These are phyloP conservation scores for Crotalus helleri DNA, from an alignment of 2,113 vertebrate genomes.

Conservation along the genomic window DNA sequence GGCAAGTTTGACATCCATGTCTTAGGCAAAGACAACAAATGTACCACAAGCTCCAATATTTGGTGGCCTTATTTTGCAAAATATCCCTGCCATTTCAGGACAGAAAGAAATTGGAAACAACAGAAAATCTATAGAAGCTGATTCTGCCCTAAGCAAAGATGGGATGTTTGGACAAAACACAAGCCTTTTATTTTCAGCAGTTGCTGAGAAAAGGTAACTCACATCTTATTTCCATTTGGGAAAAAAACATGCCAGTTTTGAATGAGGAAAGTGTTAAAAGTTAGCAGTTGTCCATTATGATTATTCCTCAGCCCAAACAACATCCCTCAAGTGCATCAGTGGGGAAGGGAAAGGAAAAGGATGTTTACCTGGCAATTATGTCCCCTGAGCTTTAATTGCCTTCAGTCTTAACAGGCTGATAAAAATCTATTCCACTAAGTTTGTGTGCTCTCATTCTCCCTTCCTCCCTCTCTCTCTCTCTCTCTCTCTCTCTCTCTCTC, in stretches of 20 bases:
- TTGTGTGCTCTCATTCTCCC: background rate
- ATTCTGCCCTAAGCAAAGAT: background rate
- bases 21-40: background rate
- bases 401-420: constrained; percentile 19
- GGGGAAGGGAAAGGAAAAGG: constrained; percentile 29
- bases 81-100: background rate
- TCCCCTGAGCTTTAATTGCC: constrained; percentile 35
- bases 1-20: no score
- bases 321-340: constrained; percentile 9
- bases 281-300: background rate
- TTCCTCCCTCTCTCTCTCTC: background rate
- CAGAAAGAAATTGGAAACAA: background rate
- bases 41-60: background rate
- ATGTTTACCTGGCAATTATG: constrained; percentile 21
- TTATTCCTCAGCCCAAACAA: background rate
- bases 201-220: background rate
- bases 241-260: background rate
- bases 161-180: background rate
- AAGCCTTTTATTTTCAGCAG: background rate
- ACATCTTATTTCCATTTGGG: background rate
- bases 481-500: no score
- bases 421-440: background rate
- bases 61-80: background rate
- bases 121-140: background rate
- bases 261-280: background rate